These are phyloP conservation scores for Mylabris sibirica DNA, from an alignment of 2,888 invertebrate species.

Conservation along the genomic window DNA sequence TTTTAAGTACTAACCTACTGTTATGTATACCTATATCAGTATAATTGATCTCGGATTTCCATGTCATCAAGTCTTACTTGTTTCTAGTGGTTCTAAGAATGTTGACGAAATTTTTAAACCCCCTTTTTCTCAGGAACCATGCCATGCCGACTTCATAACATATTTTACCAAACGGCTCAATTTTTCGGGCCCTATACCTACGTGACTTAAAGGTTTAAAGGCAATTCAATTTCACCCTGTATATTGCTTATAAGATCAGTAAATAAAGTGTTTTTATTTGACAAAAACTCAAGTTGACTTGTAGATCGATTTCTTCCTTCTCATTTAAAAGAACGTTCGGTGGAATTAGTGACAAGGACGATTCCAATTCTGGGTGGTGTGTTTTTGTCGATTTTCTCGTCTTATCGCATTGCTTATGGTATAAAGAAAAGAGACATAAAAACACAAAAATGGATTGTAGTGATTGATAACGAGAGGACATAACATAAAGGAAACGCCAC, in stretches of 20 bases:
- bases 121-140: no score
- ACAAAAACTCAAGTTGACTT: conserved; percentile 25
- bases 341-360: conserved; percentile 25
- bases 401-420: conserved; percentile 7
- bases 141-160: no score
- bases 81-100: no score
- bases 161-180: no score
- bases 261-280: conserved; percentile 33
- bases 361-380: conserved; percentile 26
- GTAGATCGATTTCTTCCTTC: conserved; percentile 29
- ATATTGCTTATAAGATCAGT: conserved; percentile 13
- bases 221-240: no score
- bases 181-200: no score
- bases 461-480: conserved; percentile 30
- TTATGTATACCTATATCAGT: no score
- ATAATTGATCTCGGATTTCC: no score
- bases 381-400: conserved; percentile 18
- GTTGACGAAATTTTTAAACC: no score
- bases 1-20: no score
- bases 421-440: background rate
- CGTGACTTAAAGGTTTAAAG: no score
- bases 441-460: background rate
- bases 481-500: conserved; percentile 18
- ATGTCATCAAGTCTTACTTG: no score
- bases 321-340: conserved; percentile 22